These are phyloP conservation scores for Aphelenchoides fujianensis DNA, from an alignment of 1,140 invertebrate species.

Conservation along the genomic window DNA sequence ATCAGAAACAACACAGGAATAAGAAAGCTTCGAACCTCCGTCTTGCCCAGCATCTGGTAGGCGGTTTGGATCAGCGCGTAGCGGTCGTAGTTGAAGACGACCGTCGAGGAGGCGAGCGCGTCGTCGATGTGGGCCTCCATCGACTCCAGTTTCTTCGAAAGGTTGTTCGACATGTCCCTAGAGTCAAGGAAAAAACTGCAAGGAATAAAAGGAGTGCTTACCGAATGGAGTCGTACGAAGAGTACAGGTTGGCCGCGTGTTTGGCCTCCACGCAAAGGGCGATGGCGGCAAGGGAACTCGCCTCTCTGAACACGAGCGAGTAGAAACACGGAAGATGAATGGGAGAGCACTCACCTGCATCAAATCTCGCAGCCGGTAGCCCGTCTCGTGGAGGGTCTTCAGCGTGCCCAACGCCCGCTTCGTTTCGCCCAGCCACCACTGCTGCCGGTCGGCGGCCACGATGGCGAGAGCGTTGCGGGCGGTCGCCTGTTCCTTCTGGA, in stretches of 20 bases:
- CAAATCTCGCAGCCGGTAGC: conserved; percentile 37
- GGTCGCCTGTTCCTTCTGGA: conserved; percentile 2
- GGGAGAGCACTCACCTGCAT: conserved; percentile 26
- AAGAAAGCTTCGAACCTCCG: conserved; percentile 26
- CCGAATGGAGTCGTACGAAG: conserved; percentile 48
- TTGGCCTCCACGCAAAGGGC: conserved; percentile 51
- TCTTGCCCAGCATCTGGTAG: conserved; percentile 47
- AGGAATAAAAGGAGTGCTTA: conserved; percentile 26
- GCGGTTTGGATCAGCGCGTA: conserved; percentile 46
- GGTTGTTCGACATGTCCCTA: conserved; percentile 51
- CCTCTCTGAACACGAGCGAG: conserved; percentile 42
- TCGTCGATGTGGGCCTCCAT: conserved; percentile 50
- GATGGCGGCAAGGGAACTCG: conserved; percentile 53
- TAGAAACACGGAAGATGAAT: no score
- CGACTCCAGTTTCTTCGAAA: conserved; percentile 27
- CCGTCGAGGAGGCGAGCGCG: conserved; percentile 41
- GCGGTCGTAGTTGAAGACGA: conserved; percentile 46
- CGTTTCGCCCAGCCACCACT: conserved; percentile 19
- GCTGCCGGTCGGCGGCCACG: conserved; percentile 37
- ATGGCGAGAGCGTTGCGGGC: conserved; percentile 24
- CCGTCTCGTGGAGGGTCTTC: conserved; percentile 34
- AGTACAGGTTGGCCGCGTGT: conserved; percentile 38
- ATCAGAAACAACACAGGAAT: conserved; percentile 21
- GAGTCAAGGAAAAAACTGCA: no score
- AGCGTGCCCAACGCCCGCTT: conserved; percentile 27